Evolutionary conservation across 2,113 vertebrate species (phyloP).

Genomic region (Triplophysa dalaica): DNA sequence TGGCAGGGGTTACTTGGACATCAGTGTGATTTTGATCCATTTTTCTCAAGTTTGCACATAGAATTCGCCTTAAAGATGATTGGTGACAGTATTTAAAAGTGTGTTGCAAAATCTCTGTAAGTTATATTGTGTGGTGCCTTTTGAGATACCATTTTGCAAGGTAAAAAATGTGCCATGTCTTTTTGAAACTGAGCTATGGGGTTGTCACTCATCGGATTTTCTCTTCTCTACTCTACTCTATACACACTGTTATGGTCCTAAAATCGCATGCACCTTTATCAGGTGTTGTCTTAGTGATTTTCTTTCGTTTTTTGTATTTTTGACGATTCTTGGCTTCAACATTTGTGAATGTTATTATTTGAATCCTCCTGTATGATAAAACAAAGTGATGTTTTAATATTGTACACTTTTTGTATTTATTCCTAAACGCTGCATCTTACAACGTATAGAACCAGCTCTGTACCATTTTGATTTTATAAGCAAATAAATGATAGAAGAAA

Average conservation of each 20-base stretch:
- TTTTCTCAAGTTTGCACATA: slow-evolving; percentile 72
- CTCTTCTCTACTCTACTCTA: slow-evolving; percentile 52
- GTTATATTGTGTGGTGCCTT: slow-evolving; percentile 90
- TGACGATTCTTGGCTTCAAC: slow-evolving; percentile 59
- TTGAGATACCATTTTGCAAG: slow-evolving; percentile 68
- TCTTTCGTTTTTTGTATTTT: slow-evolving; percentile 53
- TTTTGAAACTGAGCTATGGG: slow-evolving; percentile 54
- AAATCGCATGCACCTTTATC: slow-evolving; percentile 61
- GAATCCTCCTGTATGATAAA: slow-evolving; percentile 69
- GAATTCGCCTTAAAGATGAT: slow-evolving; percentile 76
- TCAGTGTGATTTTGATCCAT: slow-evolving; percentile 50
- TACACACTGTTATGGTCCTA: slow-evolving; percentile 56
- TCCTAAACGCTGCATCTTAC: slow-evolving; percentile 72
- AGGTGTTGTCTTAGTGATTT: slow-evolving; percentile 67
- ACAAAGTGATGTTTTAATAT: slow-evolving; percentile 71
- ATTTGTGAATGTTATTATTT: slow-evolving; percentile 70
- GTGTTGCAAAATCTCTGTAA: slow-evolving; percentile 69
- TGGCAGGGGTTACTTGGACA: slow-evolving; percentile 54
- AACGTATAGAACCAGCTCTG: slow-evolving; percentile 72
- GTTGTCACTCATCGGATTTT: slow-evolving; percentile 58
- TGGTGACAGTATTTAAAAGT: slow-evolving; percentile 67
- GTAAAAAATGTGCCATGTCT: slow-evolving; percentile 57
- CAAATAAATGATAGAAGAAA: slow-evolving; percentile 69
- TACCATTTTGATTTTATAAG: slow-evolving; percentile 75
- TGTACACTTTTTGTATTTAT: slow-evolving; percentile 76